Conservation (phyloP, 2,888 invertebrate species). For the Philaethria dido region DNA sequence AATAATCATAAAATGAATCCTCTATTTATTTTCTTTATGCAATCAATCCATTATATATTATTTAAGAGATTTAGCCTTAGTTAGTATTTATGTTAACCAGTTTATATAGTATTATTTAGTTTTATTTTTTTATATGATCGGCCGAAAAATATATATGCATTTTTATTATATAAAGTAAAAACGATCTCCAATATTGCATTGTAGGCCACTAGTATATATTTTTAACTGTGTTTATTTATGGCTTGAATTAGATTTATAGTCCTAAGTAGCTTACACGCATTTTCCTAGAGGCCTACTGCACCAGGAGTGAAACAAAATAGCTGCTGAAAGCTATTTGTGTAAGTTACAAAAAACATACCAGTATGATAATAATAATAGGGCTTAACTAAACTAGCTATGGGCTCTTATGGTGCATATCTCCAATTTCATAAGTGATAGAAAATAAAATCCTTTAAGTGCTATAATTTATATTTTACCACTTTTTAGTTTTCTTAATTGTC, state of each 20-base stretch:
- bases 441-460: conserved; percentile 19
- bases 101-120: conserved; percentile 51
- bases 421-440: conserved; percentile 25
- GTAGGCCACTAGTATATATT: conserved; percentile 38
- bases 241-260: conserved; percentile 38
- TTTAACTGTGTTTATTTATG: conserved; percentile 39
- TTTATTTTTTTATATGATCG: conserved; percentile 43
- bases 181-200: conserved; percentile 43
- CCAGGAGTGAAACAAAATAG: conserved; percentile 33
- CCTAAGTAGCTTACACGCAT: conserved; percentile 37
- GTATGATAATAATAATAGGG: conserved; percentile 33
- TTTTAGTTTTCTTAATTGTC: conserved; percentile 13
- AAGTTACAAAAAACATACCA: conserved; percentile 35
- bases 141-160: conserved; percentile 57
- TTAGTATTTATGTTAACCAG: conserved; percentile 50
- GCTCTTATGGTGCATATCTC: conserved; percentile 42
- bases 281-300: conserved; percentile 41
- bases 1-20: conserved; percentile 46
- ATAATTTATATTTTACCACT: conserved; percentile 25
- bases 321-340: conserved; percentile 34
- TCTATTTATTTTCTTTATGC: conserved; percentile 46
- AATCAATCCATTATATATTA: conserved; percentile 40
- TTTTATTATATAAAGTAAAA: conserved; percentile 58
- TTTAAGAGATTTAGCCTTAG: conserved; percentile 44
- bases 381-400: conserved; percentile 33